Conservation (phyloP, 1,140 invertebrate genomes). For the Zaprionus davidi region DNA sequence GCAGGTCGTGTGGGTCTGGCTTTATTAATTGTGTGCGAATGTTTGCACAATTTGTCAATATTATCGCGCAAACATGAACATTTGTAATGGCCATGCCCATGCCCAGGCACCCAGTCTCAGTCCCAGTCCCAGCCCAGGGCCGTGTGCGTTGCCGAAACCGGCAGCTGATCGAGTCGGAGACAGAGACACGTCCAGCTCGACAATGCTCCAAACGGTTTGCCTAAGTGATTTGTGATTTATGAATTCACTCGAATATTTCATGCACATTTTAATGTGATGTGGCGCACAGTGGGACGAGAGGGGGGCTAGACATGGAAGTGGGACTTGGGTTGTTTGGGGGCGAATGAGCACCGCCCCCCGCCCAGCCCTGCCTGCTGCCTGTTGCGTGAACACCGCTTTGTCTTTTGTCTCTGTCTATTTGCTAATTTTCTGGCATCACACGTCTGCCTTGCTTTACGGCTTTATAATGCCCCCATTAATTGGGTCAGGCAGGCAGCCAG, state of each 20-base stretch:
- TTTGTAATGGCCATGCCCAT: conserved; percentile 50
- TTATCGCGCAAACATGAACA: conserved; percentile 78
- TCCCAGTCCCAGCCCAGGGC: neutral
- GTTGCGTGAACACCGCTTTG: neutral
- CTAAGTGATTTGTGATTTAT: conserved; percentile 82
- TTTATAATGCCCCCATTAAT: conserved; percentile 74
- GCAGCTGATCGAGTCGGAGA: conserved; percentile 9
- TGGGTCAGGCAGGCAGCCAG: conserved; percentile 54
- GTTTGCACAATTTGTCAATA: conserved; percentile 84
- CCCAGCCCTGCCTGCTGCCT: conserved; percentile 9
- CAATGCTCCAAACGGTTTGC: conserved; percentile 46
- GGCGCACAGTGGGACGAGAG: conserved; percentile 12
- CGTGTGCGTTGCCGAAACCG: neutral
- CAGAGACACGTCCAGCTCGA: conserved; percentile 9
- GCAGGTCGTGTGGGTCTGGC: conserved; percentile 55
- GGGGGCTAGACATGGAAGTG: neutral
- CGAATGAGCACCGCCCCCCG: too few species aligned
- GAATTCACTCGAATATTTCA: conserved; percentile 65
- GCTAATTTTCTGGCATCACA: conserved; percentile 59
- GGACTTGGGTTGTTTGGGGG: neutral
- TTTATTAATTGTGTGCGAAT: conserved; percentile 83
- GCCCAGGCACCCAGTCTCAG: conserved; percentile 3
- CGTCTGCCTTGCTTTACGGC: conserved; percentile 65
- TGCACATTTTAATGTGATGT: conserved; percentile 66
- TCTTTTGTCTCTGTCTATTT: conserved; percentile 54